phyloP scores from a whole-genome alignment of 2,797 vertebrate genomes.

The Darevskia mixta region DNA sequence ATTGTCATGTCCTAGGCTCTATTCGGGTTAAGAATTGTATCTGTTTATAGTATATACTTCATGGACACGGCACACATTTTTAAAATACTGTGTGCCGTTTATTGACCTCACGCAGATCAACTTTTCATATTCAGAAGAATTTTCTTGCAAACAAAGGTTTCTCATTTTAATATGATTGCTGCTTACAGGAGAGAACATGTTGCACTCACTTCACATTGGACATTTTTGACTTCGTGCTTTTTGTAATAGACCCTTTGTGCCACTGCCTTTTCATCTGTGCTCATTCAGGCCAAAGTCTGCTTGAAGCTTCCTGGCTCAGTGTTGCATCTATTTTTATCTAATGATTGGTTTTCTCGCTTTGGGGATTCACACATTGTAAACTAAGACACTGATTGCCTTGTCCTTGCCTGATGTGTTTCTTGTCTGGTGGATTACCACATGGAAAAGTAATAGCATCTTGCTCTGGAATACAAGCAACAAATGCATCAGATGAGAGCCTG shows the following conservation, averaged over 20 bases:
- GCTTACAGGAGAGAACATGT: background rate
- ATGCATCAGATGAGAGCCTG: background rate
- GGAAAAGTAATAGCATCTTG: conserved; percentile 34
- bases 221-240: conserved; percentile 33
- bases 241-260: conserved; percentile 12
- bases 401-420: conserved; percentile 42
- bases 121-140: conserved; percentile 25
- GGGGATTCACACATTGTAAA: conserved; percentile 54
- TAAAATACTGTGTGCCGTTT: background rate
- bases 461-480: conserved; percentile 39
- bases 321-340: conserved; percentile 58
- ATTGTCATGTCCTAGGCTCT: background rate
- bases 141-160: conserved; percentile 1
- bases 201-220: background rate
- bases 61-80: background rate
- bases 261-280: conserved; percentile 13
- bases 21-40: background rate
- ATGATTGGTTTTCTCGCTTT: conserved; percentile 63
- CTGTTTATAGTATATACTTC: conserved; percentile 13
- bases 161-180: conserved; percentile 29
- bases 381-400: conserved; percentile 52
- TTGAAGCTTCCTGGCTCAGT: conserved; percentile 34
- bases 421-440: conserved; percentile 39
- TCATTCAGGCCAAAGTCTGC: conserved; percentile 24
- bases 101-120: background rate